Percentiles rank a stretch among this genome's conserved stretches.
Evolutionary conservation across 2,888 invertebrate species (phyloP).

Genomic region (Melinaea marsaeus): DNA sequence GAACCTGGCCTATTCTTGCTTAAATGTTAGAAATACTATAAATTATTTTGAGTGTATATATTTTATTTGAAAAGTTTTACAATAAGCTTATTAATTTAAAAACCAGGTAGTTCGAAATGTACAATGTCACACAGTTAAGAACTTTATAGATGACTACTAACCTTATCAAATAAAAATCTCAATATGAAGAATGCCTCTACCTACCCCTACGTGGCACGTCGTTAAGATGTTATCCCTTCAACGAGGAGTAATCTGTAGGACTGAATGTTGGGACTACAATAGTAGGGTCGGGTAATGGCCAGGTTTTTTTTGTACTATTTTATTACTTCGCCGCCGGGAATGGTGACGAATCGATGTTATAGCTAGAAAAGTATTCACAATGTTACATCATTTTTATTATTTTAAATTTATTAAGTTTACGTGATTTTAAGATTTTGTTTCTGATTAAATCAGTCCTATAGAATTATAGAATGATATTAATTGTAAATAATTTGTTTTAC

Average conservation of each 20-base stretch:
- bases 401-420: slow-evolving; percentile 11
- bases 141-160: slow-evolving; percentile 61
- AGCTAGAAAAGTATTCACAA: slow-evolving; percentile 43
- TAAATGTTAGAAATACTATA: too few species aligned
- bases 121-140: slow-evolving; percentile 37
- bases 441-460: neutral
- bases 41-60: too few species aligned
- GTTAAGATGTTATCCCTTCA: slow-evolving; percentile 74
- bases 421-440: slow-evolving; percentile 5
- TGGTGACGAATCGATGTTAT: slow-evolving; percentile 62
- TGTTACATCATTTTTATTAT: slow-evolving; percentile 27
- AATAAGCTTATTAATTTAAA: neutral
- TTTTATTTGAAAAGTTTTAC: too few species aligned
- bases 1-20: too few species aligned
- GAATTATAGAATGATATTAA: too few species aligned
- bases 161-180: slow-evolving; percentile 71
- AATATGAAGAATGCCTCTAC: slow-evolving; percentile 61
- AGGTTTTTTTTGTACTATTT: slow-evolving; percentile 56
- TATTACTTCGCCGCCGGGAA: slow-evolving; percentile 52
- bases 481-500: too few species aligned
- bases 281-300: slow-evolving; percentile 69
- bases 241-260: slow-evolving; percentile 68
- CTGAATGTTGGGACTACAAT: slow-evolving; percentile 54
- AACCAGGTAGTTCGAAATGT: neutral
- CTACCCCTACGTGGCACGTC: slow-evolving; percentile 60